phyloP scores from a whole-genome alignment of 2,888 invertebrate species.

The Cantharis flavilabris region DNA sequence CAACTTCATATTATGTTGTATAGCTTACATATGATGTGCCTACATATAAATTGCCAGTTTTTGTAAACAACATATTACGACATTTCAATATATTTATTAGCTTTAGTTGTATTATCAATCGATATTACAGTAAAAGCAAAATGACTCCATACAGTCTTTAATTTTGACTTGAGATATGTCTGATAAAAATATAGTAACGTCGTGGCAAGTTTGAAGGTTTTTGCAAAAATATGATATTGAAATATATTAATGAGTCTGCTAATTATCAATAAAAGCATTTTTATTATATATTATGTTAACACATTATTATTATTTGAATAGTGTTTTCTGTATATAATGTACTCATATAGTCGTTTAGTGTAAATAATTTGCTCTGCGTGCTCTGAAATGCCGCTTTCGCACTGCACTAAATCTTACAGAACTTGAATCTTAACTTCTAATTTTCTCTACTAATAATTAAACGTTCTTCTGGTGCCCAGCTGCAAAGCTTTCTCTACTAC shows the following conservation, averaged over 20 bases:
- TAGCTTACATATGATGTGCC: too few species aligned
- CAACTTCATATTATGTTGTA: not conserved
- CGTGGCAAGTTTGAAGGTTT: too few species aligned
- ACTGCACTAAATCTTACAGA: conserved; percentile 35
- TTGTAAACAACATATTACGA: too few species aligned
- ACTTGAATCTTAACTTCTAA: conserved; percentile 25
- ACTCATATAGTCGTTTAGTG: conserved; percentile 15
- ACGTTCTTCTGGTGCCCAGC: conserved; percentile 53
- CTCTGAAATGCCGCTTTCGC: conserved; percentile 39
- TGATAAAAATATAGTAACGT: too few species aligned
- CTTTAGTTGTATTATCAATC: not conserved
- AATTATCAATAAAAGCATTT: not conserved
- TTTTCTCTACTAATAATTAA: conserved; percentile 30
- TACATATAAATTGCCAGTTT: not conserved
- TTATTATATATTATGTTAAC: not conserved
- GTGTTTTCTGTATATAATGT: conserved; percentile 7
- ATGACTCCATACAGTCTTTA: too few species aligned
- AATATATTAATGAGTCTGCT: not conserved
- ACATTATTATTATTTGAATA: not conserved
- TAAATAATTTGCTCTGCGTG: conserved; percentile 29
- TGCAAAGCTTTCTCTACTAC: conserved; percentile 69
- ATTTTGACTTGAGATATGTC: too few species aligned
- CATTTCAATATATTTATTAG: not conserved
- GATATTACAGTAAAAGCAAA: not conserved
- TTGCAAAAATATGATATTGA: not conserved